Evolutionary conservation across 2,888 invertebrate genomes (phyloP), one percentile per base, ranked within the genome.

Genomic region (Diloba caeruleocephala): DNA sequence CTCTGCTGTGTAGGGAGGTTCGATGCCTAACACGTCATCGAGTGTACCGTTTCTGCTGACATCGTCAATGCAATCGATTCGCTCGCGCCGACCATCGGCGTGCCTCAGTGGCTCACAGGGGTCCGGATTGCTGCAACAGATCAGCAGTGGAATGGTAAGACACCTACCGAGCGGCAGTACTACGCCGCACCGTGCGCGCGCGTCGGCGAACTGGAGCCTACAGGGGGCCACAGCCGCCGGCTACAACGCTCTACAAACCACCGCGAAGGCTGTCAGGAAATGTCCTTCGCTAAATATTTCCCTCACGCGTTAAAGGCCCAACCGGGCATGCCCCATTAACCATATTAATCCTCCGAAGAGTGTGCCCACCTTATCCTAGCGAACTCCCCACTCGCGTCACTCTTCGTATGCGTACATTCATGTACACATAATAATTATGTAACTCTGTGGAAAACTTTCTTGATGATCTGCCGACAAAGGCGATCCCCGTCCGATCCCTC

Each of bases 121-220:
- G 78, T 95, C 96, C 63, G 96, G 97, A 67, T 93, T 98, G 60
- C 93, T 98, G 72, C 98, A 98, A 84, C 98, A 98, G 91, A 94
- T 98, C 87, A 97, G 98, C 95, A 96, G 96, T 92, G 98, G 97
- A 95, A 96, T 98, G 97, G 98, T 98, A 97, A 97, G 97, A 95
- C 96, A 96, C 93, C 94, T 96, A 89, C 95, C 95, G 83, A 85
- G 86, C 76, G 94, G 95, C 90, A 95, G 94, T 83, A 93, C 21
- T 21, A 21, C 6, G 6, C 6, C 91, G 85, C 64, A 53, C 15
- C 73, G 46, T 94, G 93, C 78, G 72, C 84, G 76, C 79, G 82
- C 84, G 79, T 57, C 71, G 41, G 89, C 87, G 77, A 89, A 92
- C 83, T 93, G 93, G 94, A 88, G 88, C 84, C 85, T 94, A 81